Evolutionary conservation across 2,113 vertebrate genomes (phyloP).

Genomic region (Pelodiscus sinensis): DNA sequence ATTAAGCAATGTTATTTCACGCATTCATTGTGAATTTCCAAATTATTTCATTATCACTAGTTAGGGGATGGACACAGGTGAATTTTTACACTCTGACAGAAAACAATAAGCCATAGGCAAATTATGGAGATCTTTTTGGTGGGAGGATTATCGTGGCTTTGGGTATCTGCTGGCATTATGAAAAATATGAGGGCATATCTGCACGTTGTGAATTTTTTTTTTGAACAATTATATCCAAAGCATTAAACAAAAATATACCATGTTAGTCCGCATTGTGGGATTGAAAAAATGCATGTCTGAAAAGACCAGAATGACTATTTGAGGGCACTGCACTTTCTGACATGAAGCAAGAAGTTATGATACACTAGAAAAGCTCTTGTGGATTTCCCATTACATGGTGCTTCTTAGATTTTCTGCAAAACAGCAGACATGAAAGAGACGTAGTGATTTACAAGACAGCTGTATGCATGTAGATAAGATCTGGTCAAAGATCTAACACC

Average conservation of each 20-base stretch:
- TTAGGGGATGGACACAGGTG: neutral
- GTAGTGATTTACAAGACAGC: constrained; percentile 52
- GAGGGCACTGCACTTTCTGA: neutral
- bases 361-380: neutral
- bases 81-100: neutral
- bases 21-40: rapidly evolving
- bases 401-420: constrained; percentile 32
- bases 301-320: neutral
- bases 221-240: neutral
- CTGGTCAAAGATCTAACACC: constrained; percentile 40
- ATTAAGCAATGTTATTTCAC: neutral
- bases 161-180: neutral
- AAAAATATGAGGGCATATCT: neutral
- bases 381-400: neutral
- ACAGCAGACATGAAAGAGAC: constrained; percentile 40
- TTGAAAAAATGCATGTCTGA: neutral
- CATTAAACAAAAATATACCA: neutral
- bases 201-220: neutral
- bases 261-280: neutral
- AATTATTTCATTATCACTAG: neutral
- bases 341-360: neutral
- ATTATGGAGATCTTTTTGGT: neutral
- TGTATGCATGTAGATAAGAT: constrained; percentile 49
- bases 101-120: neutral
- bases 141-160: neutral